A percentile compares a stretch with the other conserved stretches of the same genome.
Evolutionary conservation across 2,797 vertebrate species (phyloP).

Genomic region (Bradypus variegatus): DNA sequence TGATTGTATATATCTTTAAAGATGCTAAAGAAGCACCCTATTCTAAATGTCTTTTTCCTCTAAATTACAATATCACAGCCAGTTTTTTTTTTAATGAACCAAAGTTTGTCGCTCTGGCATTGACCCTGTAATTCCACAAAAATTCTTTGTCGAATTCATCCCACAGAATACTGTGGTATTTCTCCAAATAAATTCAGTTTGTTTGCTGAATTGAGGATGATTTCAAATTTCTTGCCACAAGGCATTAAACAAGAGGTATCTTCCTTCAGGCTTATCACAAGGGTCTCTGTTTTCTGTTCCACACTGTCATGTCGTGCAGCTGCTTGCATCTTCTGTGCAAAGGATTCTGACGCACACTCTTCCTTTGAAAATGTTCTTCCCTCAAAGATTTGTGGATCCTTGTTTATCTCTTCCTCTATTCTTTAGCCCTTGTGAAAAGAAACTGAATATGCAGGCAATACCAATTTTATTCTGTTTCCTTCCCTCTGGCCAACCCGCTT

Average conservation of each 20-base stretch:
- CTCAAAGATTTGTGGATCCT: background rate
- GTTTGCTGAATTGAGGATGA: slow-evolving; percentile 4
- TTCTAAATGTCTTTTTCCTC: background rate
- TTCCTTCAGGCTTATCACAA: background rate
- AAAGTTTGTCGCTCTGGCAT: background rate
- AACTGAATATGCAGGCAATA: background rate
- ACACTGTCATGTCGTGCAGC: background rate
- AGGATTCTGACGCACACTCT: background rate
- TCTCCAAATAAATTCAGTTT: background rate
- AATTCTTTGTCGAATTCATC: background rate
- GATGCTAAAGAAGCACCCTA: background rate
- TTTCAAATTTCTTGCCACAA: slow-evolving; percentile 4
- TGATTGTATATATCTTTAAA: background rate
- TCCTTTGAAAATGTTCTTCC: background rate
- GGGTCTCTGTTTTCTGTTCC: background rate
- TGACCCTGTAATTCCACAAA: background rate
- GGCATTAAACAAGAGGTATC: background rate
- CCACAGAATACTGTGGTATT: background rate
- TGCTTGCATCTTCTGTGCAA: background rate
- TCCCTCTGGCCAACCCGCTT: too few species aligned
- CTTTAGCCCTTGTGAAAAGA: background rate
- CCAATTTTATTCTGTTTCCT: background rate
- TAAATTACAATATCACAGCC: background rate
- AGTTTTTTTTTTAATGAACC: background rate
- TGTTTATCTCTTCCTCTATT: slow-evolving; percentile 2